Percentiles rank a stretch among this genome's conserved stretches.
Evolutionary conservation across 2,113 vertebrate species (phyloP).

Genomic region (Chascanopsetta lugubris): DNA sequence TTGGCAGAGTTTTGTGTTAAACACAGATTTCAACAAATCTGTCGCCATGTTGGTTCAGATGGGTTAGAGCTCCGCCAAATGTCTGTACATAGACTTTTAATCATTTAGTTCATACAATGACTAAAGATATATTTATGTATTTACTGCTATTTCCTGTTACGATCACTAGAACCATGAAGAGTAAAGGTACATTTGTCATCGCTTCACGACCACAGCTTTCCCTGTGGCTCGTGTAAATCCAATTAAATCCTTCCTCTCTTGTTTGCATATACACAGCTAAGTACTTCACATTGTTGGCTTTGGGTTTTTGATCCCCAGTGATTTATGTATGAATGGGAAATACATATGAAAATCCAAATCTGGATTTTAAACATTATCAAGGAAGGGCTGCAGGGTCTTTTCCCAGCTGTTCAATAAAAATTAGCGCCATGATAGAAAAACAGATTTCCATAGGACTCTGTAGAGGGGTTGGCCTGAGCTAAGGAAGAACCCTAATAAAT

Average conservation of each 20-base stretch:
- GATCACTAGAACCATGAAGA: neutral
- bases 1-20: neutral
- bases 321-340: too few relatives aligned
- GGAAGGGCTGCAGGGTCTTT: too few relatives aligned
- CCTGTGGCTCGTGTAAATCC: neutral
- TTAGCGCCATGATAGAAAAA: too few relatives aligned
- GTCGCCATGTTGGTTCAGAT: neutral
- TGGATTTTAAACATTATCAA: too few relatives aligned
- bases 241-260: neutral
- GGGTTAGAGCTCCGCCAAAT: neutral
- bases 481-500: too few relatives aligned
- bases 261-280: neutral
- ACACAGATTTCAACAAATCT: neutral
- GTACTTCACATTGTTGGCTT: too few relatives aligned
- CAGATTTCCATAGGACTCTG: too few relatives aligned
- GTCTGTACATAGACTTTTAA: too few relatives aligned
- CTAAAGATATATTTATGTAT: neutral
- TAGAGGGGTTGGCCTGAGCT: too few relatives aligned
- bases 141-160: neutral
- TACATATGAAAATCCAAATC: too few relatives aligned
- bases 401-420: too few relatives aligned
- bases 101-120: neutral
- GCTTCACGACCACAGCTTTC: neutral
- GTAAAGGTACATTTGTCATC: slow-evolving; percentile 2
- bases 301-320: too few relatives aligned